A percentile compares a stretch with the other conserved stretches of the same genome.
Conservation (phyloP, 2,888 invertebrate species). For the Cosmia trapezina region DNA sequence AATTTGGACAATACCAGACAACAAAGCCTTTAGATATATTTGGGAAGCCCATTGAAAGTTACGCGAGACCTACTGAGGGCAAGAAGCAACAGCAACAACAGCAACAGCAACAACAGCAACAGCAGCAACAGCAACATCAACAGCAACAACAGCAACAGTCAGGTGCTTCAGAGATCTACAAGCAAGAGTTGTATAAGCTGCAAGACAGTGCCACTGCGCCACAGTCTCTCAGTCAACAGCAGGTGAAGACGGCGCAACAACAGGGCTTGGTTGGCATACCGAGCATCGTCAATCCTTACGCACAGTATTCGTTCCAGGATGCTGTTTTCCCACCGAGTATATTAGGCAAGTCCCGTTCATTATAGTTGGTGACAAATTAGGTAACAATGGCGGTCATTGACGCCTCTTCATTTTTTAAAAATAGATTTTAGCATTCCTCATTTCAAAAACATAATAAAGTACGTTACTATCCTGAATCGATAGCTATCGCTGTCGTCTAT, state of each 20-base stretch:
- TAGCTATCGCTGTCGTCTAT: background rate
- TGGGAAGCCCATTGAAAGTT: conserved; percentile 81
- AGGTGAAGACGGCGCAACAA: conserved; percentile 86
- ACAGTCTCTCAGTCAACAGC: conserved; percentile 81
- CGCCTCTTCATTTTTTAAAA: background rate
- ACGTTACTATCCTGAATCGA: background rate
- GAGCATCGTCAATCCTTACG: conserved; percentile 76
- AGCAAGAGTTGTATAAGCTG: conserved; percentile 85
- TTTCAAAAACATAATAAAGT: background rate
- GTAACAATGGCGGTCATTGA: background rate
- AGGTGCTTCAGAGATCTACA: conserved; percentile 79
- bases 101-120: background rate
- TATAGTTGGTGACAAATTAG: background rate
- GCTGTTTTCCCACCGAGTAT: conserved; percentile 82
- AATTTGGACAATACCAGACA: conserved; percentile 82
- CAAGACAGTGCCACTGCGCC: conserved; percentile 83
- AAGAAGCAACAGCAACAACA: conserved; percentile 65
- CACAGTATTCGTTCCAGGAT: conserved; percentile 83
- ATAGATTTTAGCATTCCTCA: background rate
- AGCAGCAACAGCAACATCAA: too few relatives aligned
- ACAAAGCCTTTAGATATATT: conserved; percentile 80
- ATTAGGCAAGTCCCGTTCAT: conserved; percentile 78
- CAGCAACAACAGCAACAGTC: conserved; percentile 30
- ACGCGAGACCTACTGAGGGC: conserved; percentile 76
- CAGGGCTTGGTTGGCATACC: conserved; percentile 73